Evolutionary conservation across 1,140 invertebrate species (phyloP).

Genomic region (Nasonia giraulti): DNA sequence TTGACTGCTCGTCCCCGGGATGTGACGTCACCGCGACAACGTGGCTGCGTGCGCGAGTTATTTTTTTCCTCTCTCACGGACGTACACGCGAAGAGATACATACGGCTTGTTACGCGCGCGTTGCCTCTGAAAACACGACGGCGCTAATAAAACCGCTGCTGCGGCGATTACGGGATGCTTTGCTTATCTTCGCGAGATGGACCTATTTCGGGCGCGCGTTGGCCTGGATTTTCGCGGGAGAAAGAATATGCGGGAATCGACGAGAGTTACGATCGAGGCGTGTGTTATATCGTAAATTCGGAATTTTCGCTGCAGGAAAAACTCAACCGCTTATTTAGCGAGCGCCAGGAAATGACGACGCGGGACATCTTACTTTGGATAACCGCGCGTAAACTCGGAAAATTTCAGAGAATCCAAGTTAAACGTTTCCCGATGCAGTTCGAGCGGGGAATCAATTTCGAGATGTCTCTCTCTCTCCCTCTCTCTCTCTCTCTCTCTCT

Average conservation of each 20-base stretch:
- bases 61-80: not conserved
- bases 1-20: not conserved
- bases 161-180: not conserved
- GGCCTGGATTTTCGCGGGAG: not conserved
- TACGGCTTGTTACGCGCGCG: not conserved
- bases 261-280: not conserved
- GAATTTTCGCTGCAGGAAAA: not conserved
- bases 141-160: not conserved
- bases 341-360: too few relatives aligned
- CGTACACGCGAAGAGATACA: not conserved
- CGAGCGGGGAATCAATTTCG: conserved; percentile 28
- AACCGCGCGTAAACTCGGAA: too few relatives aligned
- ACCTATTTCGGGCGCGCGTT: not conserved
- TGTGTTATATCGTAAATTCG: not conserved
- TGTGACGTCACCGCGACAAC: not conserved
- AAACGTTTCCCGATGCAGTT: conserved; percentile 35
- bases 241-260: not conserved
- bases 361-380: too few relatives aligned
- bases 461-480: not conserved
- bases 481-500: too few relatives aligned
- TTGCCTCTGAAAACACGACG: too few relatives aligned
- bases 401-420: not conserved
- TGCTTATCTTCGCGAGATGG: not conserved
- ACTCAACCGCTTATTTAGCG: not conserved
- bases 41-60: not conserved